A percentile compares a stretch with the other conserved stretches of the same genome.
These are phyloP conservation scores for Strigops habroptila DNA, from an alignment of 2,113 vertebrate genomes.

Conservation along the genomic window DNA sequence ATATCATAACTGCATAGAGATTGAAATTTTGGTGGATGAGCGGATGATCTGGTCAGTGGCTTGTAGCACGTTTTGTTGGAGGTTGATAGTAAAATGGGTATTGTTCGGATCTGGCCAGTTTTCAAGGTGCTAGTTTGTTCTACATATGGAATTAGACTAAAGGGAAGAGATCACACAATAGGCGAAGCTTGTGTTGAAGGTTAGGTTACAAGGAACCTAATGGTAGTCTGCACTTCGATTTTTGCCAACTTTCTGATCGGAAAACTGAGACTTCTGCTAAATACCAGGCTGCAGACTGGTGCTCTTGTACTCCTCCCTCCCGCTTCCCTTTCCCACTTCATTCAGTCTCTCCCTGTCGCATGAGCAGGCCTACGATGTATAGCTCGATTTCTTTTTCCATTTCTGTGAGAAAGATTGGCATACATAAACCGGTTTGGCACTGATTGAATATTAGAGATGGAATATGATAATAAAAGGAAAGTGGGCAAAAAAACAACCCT, in stretches of 20 bases:
- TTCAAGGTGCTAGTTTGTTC: not conserved
- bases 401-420: slow-evolving; percentile 9
- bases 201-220: not conserved
- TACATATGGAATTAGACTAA: not conserved
- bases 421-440: slow-evolving; percentile 1
- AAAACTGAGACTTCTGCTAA: slow-evolving; percentile 1
- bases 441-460: slow-evolving; percentile 25
- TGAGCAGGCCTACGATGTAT: not conserved
- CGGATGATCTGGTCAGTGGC: not conserved
- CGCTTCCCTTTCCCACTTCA: not conserved
- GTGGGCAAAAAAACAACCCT: not conserved
- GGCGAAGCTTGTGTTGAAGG: not conserved
- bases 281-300: not conserved
- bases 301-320: not conserved
- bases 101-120: not conserved
- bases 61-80: not conserved
- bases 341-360: not conserved
- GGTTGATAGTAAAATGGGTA: not conserved
- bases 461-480: slow-evolving; percentile 18
- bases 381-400: slow-evolving; percentile 14
- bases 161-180: not conserved
- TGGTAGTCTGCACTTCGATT: not conserved
- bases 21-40: not conserved
- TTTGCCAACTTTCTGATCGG: slow-evolving; percentile 11
- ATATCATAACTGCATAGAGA: not conserved